Base-by-base conservation (phyloP, 2,113 vertebrate species). In the Caloenas nicobarica region DNA sequence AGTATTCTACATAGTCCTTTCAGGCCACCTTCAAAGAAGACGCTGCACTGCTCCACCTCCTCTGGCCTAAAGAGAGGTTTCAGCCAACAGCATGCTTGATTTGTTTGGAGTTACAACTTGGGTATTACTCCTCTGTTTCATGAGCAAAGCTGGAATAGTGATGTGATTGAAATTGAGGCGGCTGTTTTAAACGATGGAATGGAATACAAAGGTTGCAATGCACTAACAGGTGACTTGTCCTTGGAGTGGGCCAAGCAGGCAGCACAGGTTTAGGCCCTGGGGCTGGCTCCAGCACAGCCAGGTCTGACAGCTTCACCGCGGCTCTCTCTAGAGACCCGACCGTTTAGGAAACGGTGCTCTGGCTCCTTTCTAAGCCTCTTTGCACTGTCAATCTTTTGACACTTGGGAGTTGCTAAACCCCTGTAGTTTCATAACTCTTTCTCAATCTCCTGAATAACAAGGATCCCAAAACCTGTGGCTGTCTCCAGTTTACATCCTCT, bases 81-180 rank as follows among this genome's bases (percentile, higher is more conserved):
- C 53, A 50, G 29, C 11, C 44, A 73, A 40, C 26, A 44, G 18
- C 31, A 70, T 0, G 2, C 12, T 66, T 51, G 2, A 13, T 44
- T 70, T 46, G 36, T n/a, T 64, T 70, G 23, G 36, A 58, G 31
- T 38, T 44, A 73, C 7, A 70, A 5, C 11, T 44, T 2, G 5
- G 26, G 6, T 31, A 50, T 76, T 65, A 29, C 19, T 56, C 28
- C 66, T 81, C 16, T 13, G 34, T 60, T 81, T 71, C 69, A 57
- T 0, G 48, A 31, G 31, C 33, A 79, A 91, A 65, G 16, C n/a
- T 74, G 46, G 33, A 89, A 57, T 2, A 72, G 11, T 8, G 24
- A 38, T 11, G 33, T 0, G 8, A 78, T n/a, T 86, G n/a, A 61
- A 80, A 60, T 17, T 0, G 0, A 73, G 51, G 60, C 33, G 66